Conservation (phyloP, 2,113 vertebrate species). For the Empidonax traillii region DNA sequence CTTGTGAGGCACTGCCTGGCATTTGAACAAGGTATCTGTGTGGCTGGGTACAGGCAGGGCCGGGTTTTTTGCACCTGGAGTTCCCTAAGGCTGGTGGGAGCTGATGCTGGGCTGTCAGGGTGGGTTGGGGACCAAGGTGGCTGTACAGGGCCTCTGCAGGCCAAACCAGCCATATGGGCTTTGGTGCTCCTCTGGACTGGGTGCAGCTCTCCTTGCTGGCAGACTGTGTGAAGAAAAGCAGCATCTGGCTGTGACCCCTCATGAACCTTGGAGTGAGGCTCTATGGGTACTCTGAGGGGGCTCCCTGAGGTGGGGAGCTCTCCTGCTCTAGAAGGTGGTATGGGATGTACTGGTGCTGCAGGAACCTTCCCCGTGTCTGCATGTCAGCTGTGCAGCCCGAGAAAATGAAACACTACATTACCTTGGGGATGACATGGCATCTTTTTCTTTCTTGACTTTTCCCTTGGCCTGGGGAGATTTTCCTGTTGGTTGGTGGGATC, state of each 20-base stretch:
- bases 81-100: neutral
- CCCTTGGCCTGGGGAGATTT: neutral
- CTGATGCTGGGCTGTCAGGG: neutral
- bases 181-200: rapidly evolving
- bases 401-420: rapidly evolving
- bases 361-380: rapidly evolving
- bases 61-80: rapidly evolving
- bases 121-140: neutral
- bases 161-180: rapidly evolving
- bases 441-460: neutral
- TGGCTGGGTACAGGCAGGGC: rapidly evolving
- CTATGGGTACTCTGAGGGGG: rapidly evolving
- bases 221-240: neutral
- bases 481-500: neutral
- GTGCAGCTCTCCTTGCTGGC: neutral
- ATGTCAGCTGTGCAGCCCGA: neutral
- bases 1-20: rapidly evolving
- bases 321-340: neutral
- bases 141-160: neutral
- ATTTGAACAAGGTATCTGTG: rapidly evolving
- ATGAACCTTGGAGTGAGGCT: rapidly evolving
- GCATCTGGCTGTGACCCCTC: rapidly evolving
- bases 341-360: neutral
- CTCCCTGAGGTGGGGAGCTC: neutral
- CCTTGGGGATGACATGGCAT: rapidly evolving